Evolutionary conservation across 2,113 vertebrate genomes (phyloP).

Genomic region (Sterrhoptilus dennistouni): DNA sequence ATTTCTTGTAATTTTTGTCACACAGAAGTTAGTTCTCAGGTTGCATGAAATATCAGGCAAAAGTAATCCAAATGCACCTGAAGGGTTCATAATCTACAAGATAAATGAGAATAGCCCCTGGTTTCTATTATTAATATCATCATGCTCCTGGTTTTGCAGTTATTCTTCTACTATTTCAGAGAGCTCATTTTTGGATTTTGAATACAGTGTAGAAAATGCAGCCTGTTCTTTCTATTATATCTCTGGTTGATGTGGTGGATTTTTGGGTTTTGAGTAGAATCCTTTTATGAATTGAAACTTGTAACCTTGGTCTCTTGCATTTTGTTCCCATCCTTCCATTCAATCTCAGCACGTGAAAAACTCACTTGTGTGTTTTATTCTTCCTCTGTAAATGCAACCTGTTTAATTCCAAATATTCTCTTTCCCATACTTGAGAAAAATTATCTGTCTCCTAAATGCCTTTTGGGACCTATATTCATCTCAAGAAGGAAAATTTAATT

Average conservation of each 20-base stretch:
- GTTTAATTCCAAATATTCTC: slow-evolving; percentile 54
- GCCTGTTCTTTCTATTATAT: neutral
- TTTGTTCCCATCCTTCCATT: neutral
- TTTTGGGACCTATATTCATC: slow-evolving; percentile 50
- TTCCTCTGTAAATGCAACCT: slow-evolving; percentile 18
- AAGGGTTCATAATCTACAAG: neutral
- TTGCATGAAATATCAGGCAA: neutral
- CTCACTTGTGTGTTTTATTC: neutral
- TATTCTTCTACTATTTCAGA: neutral
- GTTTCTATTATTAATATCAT: neutral
- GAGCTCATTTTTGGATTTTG: neutral
- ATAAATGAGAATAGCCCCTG: neutral
- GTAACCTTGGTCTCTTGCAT: neutral
- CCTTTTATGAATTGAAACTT: neutral
- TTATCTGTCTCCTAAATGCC: slow-evolving; percentile 32
- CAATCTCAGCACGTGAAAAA: neutral
- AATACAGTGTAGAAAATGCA: neutral
- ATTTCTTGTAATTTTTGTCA: neutral
- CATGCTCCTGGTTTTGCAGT: neutral
- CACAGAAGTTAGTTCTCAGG: neutral
- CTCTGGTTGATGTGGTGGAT: neutral
- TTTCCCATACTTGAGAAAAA: slow-evolving; percentile 54
- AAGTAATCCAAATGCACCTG: neutral
- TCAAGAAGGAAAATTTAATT: slow-evolving; percentile 57
- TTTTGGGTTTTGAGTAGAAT: neutral